Base-by-base conservation (phyloP, 2,888 invertebrate species). In the Nomada hirtipes region DNA sequence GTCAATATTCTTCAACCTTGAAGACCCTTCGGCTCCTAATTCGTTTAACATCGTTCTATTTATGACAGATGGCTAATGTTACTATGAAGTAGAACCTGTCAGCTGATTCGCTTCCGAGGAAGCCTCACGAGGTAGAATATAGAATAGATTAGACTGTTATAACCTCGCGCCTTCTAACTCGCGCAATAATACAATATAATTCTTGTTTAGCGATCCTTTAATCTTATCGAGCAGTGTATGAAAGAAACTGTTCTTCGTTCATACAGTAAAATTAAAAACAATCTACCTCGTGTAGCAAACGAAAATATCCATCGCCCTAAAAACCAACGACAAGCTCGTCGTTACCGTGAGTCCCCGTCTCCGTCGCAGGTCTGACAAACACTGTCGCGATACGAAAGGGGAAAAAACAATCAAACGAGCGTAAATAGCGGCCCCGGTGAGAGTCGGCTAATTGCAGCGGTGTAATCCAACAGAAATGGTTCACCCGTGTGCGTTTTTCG, bases 1-100 rank as follows among this genome's bases (percentile, higher is more conserved):
- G 13, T 52, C 47, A 29, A 36, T 53, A n/a, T 67, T 72, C 57
- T 69, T 72, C 29, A 42, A 70, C 71, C 61, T 52, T 13, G 29
- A 47, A 47, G 42, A 63, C 57, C 26, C 50, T 61, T 42, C 61
- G 47, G 1, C 26, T 20, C n/a, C 2, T 76, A 82, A 72, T 63
- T 72, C 73, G 55, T 55, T 80, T 75, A 77, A 68, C 65, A 53
- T 36, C 15, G 75, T 26, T 44, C 63, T 59, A 83, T 83, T 86
- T 83, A 80, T 76, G 76, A 64, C 75, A 63, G 64, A 65, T 67
- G 60, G 70, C 83, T 83, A 87, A 87, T 76, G 81, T 82, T 69
- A 77, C 87, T 87, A 83, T 65, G 79, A 79, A 79, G 42, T 63
- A 50, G 75, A 59, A 60, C 75, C 79, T 59, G 82, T 75, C 72